Conservation (phyloP, 2,888 invertebrate species). For the Spodoptera littoralis region DNA sequence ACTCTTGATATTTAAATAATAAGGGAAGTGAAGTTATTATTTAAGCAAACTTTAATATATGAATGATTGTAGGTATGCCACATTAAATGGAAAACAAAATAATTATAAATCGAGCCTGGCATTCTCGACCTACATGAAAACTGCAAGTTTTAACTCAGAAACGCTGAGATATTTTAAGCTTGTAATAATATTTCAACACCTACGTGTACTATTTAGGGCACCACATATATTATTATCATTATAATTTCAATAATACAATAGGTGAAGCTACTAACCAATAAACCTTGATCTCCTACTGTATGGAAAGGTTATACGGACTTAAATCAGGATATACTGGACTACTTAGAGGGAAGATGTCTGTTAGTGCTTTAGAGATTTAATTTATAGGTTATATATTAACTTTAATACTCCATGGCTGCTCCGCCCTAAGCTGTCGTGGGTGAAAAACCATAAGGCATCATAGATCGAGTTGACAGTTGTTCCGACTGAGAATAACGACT, state of each 20-base stretch:
- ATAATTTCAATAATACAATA: conserved; percentile 17
- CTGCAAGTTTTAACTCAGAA: neutral
- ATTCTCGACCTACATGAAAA: too few species aligned
- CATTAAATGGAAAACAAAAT: too few species aligned
- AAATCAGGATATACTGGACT: conserved; percentile 5
- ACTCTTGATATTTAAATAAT: too few species aligned
- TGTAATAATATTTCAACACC: conserved; percentile 1
- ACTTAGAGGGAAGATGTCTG: neutral
- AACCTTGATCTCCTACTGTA: too few species aligned
- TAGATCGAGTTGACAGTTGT: too few species aligned
- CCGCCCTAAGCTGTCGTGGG: conserved; percentile 9
- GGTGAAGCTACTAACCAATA: too few species aligned
- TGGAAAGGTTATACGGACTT: too few species aligned
- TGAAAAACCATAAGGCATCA: neutral
- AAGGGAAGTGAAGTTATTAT: too few species aligned
- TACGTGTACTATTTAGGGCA: conserved; percentile 8
- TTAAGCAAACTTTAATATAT: too few species aligned
- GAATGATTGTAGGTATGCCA: too few species aligned
- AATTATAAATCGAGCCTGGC: too few species aligned
- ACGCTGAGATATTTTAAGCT: neutral
- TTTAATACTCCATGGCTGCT: neutral
- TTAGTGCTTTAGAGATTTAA: conserved; percentile 11
- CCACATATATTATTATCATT: conserved; percentile 12
- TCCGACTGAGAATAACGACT: too few species aligned
- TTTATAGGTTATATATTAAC: conserved; percentile 19